A percentile compares a stretch with the other conserved stretches of the same genome.
Conservation (phyloP, 2,113 vertebrate genomes). For the Gasterosteus aculeatus region DNA sequence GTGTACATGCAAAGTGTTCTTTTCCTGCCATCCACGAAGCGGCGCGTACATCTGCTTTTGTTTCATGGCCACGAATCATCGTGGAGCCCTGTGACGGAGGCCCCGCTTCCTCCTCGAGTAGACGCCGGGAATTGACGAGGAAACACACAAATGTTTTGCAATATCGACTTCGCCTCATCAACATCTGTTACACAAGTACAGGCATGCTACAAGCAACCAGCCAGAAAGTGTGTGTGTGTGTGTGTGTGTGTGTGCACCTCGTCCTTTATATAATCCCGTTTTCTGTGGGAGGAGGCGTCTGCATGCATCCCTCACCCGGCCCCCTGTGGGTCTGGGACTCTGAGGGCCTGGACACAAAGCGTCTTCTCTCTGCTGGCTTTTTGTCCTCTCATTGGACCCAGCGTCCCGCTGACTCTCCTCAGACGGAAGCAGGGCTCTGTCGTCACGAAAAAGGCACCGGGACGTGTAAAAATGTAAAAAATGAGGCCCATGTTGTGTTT, state of each 20-base stretch:
- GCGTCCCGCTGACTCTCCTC: slow-evolving; percentile 33
- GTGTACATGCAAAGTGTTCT: background rate
- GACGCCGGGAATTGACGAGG: too few relatives aligned
- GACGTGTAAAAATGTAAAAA: background rate
- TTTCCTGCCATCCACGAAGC: background rate
- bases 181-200: too few relatives aligned
- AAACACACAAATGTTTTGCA: too few relatives aligned
- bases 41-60: background rate
- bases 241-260: too few relatives aligned
- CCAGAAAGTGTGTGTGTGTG: too few relatives aligned
- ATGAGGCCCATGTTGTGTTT: background rate
- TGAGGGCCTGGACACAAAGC: slow-evolving; percentile 46
- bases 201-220: too few relatives aligned
- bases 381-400: slow-evolving; percentile 38
- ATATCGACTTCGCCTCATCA: too few relatives aligned
- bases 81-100: background rate
- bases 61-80: background rate
- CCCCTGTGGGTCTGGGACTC: background rate
- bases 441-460: slow-evolving; percentile 20
- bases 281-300: too few relatives aligned
- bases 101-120: background rate
- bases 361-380: slow-evolving; percentile 53
- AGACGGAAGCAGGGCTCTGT: slow-evolving; percentile 4
- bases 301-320: too few relatives aligned
- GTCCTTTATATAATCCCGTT: too few relatives aligned